Percentiles rank a stretch among this genome's conserved stretches.
Evolutionary conservation across 2,113 vertebrate genomes (phyloP).

Genomic region (Capricornis sumatraensis): DNA sequence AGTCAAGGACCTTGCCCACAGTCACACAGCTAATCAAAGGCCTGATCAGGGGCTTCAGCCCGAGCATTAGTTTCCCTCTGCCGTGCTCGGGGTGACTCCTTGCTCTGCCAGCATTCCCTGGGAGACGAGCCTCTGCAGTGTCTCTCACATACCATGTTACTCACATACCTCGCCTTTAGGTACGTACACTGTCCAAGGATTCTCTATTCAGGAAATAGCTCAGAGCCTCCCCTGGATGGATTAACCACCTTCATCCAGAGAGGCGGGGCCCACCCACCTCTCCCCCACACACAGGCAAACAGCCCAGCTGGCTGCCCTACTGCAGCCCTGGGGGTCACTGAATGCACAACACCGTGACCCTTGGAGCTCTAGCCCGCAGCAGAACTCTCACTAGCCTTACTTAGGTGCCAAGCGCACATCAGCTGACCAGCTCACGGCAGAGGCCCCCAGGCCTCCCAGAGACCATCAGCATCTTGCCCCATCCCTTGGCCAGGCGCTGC

Average conservation of each 20-base stretch:
- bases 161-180: background rate
- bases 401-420: background rate
- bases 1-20: background rate
- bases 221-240: background rate
- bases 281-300: rapidly evolving
- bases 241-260: background rate
- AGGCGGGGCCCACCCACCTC: background rate
- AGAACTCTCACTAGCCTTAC: background rate
- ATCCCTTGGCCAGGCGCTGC: background rate
- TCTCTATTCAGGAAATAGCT: background rate
- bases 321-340: background rate
- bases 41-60: background rate
- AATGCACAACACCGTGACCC: rapidly evolving
- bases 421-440: background rate
- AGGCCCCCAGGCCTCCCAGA: background rate
- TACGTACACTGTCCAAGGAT: no score
- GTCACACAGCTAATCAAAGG: background rate
- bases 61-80: no score
- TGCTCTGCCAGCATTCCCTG: background rate
- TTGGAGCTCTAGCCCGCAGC: background rate
- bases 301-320: background rate
- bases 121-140: background rate
- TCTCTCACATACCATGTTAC: background rate
- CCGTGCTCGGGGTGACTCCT: background rate
- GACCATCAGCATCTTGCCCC: background rate